phyloP scores from a whole-genome alignment of 2,888 invertebrate genomes.

The Aleiodes alternator region DNA sequence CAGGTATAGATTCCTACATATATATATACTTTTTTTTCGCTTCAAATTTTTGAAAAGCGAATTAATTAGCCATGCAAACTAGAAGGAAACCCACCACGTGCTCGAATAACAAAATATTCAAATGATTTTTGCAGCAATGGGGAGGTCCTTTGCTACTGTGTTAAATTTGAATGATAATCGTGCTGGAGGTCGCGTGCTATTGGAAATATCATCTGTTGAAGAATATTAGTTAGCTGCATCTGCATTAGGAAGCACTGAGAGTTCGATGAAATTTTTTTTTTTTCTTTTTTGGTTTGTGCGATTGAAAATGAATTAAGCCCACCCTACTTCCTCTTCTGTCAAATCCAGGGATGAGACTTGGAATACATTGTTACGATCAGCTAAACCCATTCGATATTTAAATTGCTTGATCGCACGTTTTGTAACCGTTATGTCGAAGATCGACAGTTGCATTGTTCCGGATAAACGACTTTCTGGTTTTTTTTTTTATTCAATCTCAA shows the following conservation, averaged over 20 bases:
- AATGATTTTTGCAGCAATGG: conserved; percentile 17
- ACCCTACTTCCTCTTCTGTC: background rate
- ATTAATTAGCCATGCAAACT: conserved; percentile 56
- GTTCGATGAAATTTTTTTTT: conserved; percentile 10
- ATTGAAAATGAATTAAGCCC: conserved; percentile 34
- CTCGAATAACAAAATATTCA: conserved; percentile 43
- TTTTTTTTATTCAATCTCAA: conserved; percentile 39
- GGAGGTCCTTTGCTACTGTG: background rate
- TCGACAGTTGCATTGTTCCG: conserved; percentile 45
- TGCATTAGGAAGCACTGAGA: conserved; percentile 20
- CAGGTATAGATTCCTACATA: background rate
- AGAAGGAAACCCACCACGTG: conserved; percentile 49
- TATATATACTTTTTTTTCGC: no score
- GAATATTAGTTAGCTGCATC: conserved; percentile 38
- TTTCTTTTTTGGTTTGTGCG: conserved; percentile 16
- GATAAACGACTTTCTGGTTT: conserved; percentile 42
- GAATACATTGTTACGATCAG: conserved; percentile 35
- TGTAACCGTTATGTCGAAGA: conserved; percentile 39
- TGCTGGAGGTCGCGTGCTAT: conserved; percentile 44
- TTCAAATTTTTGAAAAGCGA: conserved; percentile 2
- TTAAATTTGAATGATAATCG: conserved; percentile 56
- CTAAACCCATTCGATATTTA: conserved; percentile 53
- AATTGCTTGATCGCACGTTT: conserved; percentile 48
- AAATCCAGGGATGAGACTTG: conserved; percentile 32
- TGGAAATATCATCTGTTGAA: conserved; percentile 34